Evolutionary conservation across 2,888 invertebrate genomes (phyloP).

Genomic region (Noctua janthe): DNA sequence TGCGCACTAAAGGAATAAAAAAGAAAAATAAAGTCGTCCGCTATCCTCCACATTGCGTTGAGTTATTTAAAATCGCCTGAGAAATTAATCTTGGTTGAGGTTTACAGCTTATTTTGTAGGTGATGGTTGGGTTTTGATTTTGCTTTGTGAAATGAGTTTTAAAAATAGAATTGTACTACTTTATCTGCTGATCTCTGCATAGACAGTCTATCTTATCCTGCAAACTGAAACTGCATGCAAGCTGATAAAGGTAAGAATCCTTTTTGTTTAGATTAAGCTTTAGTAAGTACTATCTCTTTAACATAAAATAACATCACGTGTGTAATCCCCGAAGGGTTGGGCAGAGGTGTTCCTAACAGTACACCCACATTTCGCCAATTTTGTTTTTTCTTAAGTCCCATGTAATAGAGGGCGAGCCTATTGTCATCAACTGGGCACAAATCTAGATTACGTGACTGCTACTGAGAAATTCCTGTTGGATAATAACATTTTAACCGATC

Average conservation of each 20-base stretch:
- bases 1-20: conserved; percentile 71
- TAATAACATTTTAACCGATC: neutral
- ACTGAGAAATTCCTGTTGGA: neutral
- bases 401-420: too few species aligned
- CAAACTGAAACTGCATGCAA: too few species aligned
- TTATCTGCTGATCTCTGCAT: neutral
- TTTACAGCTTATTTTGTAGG: conserved; percentile 58
- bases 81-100: conserved; percentile 60
- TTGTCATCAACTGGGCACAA: too few species aligned
- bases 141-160: neutral
- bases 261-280: neutral
- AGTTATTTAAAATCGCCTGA: conserved; percentile 70
- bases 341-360: too few species aligned
- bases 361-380: neutral
- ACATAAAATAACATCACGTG: too few species aligned
- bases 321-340: too few species aligned
- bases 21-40: conserved; percentile 65
- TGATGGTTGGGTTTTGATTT: conserved; percentile 34
- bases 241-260: neutral
- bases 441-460: neutral
- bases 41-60: conserved; percentile 68
- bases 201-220: neutral
- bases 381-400: too few species aligned
- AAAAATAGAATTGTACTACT: neutral
- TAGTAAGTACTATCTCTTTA: neutral